phyloP scores from a whole-genome alignment of 2,888 invertebrate species.

The Macrophya alboannulata region DNA sequence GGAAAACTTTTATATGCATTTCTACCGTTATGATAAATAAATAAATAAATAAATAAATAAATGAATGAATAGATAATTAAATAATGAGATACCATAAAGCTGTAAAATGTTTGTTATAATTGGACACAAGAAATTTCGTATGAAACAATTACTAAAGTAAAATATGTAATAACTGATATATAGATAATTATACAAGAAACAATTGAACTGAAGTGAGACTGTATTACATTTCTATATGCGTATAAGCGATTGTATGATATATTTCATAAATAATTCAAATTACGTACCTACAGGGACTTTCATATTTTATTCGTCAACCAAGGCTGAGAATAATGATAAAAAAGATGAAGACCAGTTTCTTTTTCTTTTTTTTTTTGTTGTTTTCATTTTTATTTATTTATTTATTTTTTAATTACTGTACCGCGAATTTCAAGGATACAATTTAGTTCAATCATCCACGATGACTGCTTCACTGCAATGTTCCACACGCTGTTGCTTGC shows the following conservation, averaged over 20 bases:
- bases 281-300: conserved; percentile 51
- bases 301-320: conserved; percentile 46
- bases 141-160: conserved; percentile 33
- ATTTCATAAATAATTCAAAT: conserved; percentile 64
- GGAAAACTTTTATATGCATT: conserved; percentile 47
- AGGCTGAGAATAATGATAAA: conserved; percentile 26
- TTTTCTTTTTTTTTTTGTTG: neutral
- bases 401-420: neutral
- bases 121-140: conserved; percentile 40
- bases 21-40: conserved; percentile 29
- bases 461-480: conserved; percentile 13
- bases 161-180: conserved; percentile 47
- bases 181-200: conserved; percentile 48
- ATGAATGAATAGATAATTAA: neutral
- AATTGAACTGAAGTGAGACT: conserved; percentile 61
- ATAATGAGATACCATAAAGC: conserved; percentile 43
- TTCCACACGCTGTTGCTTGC: conserved; percentile 11
- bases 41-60: neutral
- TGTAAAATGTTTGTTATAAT: conserved; percentile 47
- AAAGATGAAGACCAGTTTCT: conserved; percentile 9
- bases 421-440: neutral
- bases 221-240: conserved; percentile 64
- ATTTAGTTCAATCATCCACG: conserved; percentile 11
- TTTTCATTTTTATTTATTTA: neutral
- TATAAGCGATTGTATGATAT: conserved; percentile 66